Percentiles rank a stretch among this genome's conserved stretches.
Conservation (phyloP, 2,113 vertebrate species). For the Herpailurus yagouaroundi region DNA sequence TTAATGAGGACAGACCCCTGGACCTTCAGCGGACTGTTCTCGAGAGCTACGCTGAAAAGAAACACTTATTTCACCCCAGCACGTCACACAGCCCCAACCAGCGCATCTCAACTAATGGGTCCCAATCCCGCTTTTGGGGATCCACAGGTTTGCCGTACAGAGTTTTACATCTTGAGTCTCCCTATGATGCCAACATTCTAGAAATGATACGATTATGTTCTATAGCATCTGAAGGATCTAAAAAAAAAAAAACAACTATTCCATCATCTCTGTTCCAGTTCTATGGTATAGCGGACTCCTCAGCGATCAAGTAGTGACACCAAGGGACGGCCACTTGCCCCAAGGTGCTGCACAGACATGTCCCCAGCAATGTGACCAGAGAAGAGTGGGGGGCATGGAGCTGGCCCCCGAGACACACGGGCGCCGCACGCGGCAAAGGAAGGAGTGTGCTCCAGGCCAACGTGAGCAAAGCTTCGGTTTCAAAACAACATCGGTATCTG, state of each 20-base stretch:
- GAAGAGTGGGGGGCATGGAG: accelerated
- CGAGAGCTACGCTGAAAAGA: background rate
- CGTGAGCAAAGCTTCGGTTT: background rate
- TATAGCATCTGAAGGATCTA: background rate
- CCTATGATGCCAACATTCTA: background rate
- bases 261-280: background rate
- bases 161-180: background rate
- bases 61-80: background rate
- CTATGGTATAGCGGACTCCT: background rate
- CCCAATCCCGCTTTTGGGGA: background rate
- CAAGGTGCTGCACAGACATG: background rate
- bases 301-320: background rate
- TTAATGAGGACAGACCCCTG: background rate
- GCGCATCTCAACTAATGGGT: background rate
- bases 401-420: accelerated
- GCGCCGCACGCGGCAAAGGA: accelerated
- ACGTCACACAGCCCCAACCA: background rate
- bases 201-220: background rate
- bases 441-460: accelerated
- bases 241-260: background rate
- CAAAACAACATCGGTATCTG: background rate
- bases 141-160: background rate
- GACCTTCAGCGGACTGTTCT: accelerated
- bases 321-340: background rate
- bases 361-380: background rate